Evolutionary conservation across 2,113 vertebrate genomes (phyloP).

Genomic region (Pelmatolapia mariae): DNA sequence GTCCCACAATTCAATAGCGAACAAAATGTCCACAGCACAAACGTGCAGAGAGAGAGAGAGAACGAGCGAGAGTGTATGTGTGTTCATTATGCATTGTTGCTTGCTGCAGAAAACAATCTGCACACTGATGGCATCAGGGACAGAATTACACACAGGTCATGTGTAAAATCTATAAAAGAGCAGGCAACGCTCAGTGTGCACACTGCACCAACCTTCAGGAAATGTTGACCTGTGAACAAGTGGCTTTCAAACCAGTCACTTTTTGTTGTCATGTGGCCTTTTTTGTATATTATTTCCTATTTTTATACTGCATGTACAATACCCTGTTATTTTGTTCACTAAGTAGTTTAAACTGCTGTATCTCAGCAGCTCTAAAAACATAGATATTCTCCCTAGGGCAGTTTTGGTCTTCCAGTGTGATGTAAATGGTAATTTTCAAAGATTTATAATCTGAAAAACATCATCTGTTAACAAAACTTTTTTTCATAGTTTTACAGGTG

Average conservation of each 20-base stretch:
- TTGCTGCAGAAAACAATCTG: neutral
- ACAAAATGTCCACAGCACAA: neutral
- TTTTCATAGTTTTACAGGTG: neutral
- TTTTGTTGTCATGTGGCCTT: neutral
- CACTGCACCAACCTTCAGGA: neutral
- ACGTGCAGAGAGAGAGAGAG: neutral
- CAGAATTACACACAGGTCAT: neutral
- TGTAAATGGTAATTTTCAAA: neutral
- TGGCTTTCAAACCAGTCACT: neutral
- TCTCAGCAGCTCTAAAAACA: neutral
- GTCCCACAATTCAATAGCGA: slow-evolving; percentile 21
- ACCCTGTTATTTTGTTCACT: neutral
- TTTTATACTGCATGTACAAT: neutral
- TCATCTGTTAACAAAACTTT: neutral
- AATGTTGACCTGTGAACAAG: neutral
- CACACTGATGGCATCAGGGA: neutral
- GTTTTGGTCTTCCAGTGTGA: neutral
- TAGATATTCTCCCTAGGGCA: neutral
- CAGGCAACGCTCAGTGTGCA: neutral
- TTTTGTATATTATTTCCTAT: neutral
- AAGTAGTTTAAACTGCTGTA: neutral
- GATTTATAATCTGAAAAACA: neutral
- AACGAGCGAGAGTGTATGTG: neutral
- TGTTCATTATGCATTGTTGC: neutral
- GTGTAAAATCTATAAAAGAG: neutral